Percentiles rank a stretch among this genome's conserved stretches.
phyloP scores from a whole-genome alignment of 2,113 vertebrate genomes.

The Hippocampus guttulatus region DNA sequence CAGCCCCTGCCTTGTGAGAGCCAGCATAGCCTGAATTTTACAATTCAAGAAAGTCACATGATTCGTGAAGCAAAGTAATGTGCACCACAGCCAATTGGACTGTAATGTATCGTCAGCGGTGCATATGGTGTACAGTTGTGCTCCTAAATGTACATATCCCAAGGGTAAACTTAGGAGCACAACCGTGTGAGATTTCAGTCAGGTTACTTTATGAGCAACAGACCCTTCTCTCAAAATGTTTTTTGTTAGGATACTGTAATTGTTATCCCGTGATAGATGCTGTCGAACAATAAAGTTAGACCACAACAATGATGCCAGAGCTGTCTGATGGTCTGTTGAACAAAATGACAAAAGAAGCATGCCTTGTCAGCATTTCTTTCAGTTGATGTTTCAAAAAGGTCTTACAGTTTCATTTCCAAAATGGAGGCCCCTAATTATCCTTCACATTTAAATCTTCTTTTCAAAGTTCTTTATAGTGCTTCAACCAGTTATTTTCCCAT shows the following conservation, averaged over 20 bases:
- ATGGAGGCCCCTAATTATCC: background rate
- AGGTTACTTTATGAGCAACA: background rate
- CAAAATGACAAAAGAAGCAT: background rate
- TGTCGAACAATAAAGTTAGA: background rate
- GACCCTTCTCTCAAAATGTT: background rate
- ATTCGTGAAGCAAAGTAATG: background rate
- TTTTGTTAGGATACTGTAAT: background rate
- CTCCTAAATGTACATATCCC: no score
- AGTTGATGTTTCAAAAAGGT: no score
- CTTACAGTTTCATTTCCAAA: background rate
- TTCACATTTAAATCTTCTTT: background rate
- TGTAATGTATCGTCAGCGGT: background rate
- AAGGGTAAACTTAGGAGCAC: no score
- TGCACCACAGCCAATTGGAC: background rate
- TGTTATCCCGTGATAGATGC: background rate
- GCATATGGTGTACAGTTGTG: background rate
- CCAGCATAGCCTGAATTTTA: background rate
- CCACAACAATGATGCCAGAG: background rate
- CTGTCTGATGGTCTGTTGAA: background rate
- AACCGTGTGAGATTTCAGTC: background rate
- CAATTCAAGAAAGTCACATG: background rate
- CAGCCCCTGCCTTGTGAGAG: constrained; percentile 90
- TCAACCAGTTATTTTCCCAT: no score
- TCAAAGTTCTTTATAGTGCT: background rate
- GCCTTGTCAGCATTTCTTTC: background rate